Percentiles rank a stretch among this genome's conserved stretches.
These are phyloP conservation scores for Halichoeres trimaculatus DNA, from an alignment of 2,113 vertebrate species.

Conservation along the genomic window DNA sequence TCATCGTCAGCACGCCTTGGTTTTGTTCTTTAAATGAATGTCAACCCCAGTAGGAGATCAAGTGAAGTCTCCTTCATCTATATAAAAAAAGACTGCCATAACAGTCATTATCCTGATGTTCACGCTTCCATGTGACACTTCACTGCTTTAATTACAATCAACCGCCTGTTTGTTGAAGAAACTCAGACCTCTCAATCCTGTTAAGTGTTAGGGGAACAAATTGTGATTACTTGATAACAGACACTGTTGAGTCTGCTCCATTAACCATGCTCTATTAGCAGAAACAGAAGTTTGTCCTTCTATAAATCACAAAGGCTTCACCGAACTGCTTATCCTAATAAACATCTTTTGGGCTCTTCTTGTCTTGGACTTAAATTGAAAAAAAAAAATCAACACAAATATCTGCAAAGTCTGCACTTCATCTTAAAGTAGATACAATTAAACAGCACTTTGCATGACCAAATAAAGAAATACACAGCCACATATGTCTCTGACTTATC, in stretches of 20 bases:
- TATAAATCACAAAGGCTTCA: constrained; percentile 63
- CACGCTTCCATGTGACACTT: constrained; percentile 61
- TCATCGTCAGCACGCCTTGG: background rate
- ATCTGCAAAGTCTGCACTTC: no score
- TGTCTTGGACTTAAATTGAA: constrained; percentile 4
- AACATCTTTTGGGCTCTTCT: constrained; percentile 14
- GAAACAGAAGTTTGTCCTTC: constrained; percentile 57
- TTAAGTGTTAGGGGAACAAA: constrained; percentile 65
- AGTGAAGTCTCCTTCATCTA: constrained; percentile 32
- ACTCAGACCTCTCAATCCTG: constrained; percentile 56
- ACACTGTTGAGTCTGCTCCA: constrained; percentile 61
- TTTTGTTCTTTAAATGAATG: constrained; percentile 10
- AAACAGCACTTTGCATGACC: background rate
- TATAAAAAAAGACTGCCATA: constrained; percentile 35
- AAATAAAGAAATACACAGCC: background rate
- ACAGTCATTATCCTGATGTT: constrained; percentile 60
- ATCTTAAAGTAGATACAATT: background rate
- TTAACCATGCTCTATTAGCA: constrained; percentile 70
- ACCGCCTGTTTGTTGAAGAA: constrained; percentile 52
- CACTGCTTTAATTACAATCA: constrained; percentile 64
- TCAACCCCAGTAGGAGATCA: constrained; percentile 24
- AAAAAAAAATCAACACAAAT: no score
- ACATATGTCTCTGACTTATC: background rate
- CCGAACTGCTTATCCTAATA: constrained; percentile 36
- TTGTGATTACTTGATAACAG: constrained; percentile 77